Conservation (phyloP, 1,140 invertebrate species). For the Drosophila triauraria region DNA sequence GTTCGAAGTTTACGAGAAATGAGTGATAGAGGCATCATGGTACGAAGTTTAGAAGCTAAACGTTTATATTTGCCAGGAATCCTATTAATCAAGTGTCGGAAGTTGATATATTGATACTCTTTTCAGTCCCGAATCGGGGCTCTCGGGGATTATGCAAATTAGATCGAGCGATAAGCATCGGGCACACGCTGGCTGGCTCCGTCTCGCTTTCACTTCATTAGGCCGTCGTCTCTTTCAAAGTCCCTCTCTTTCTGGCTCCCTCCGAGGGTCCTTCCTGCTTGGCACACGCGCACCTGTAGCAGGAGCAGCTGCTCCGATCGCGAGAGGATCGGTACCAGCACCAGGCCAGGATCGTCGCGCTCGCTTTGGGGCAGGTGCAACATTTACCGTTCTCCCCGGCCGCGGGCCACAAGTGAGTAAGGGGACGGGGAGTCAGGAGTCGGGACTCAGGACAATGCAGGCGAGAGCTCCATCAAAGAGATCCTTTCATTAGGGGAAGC, state of each 20-base stretch:
- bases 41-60: not conserved
- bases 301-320: constrained; percentile 52
- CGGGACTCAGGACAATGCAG: constrained; percentile 1
- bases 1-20: too few relatives aligned
- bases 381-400: constrained; percentile 68
- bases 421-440: not conserved
- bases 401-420: constrained; percentile 38
- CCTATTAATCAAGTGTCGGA: not conserved
- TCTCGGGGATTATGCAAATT: constrained; percentile 42
- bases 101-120: not conserved
- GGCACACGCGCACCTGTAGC: constrained; percentile 73
- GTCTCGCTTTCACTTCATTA: not conserved
- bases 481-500: constrained; percentile 3
- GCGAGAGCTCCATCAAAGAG: not conserved
- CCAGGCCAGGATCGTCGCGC: constrained; percentile 39
- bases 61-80: not conserved
- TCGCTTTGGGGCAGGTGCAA: constrained; percentile 64
- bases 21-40: too few relatives aligned
- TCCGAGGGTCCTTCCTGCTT: constrained; percentile 19
- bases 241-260: constrained; percentile 6
- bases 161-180: constrained; percentile 11
- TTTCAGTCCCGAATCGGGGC: not conserved
- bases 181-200: constrained; percentile 20
- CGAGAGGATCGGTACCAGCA: constrained; percentile 33
- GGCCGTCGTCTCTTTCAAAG: not conserved